Base-by-base conservation (phyloP, 2,113 vertebrate genomes). In the Elaphurus davidianus region DNA sequence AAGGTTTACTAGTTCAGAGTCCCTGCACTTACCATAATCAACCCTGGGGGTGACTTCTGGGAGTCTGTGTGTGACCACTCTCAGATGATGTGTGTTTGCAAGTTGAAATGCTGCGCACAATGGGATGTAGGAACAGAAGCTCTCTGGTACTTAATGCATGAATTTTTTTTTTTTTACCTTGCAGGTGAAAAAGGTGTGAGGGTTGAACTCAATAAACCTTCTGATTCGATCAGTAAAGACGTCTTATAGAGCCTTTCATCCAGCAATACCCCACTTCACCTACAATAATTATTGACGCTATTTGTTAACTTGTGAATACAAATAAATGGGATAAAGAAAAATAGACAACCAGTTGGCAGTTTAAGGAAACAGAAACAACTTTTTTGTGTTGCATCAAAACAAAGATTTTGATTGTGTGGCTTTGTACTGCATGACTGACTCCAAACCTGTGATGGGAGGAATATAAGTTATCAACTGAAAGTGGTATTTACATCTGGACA, bases 141-240 rank as follows among this genome's bases (percentile, higher is more conserved):
- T 96, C 2, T 95, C 59, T 36, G 28, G 33, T 54, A 12, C 45
- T 40, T 43, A 40, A 55, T 43, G 25, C 67, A 79, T 93, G 27
- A 88, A 83, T 43, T 96, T 96, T 85, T 94, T 28, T 94, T 0
- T 98, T 45, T 91, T 98, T 84, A 97, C 98, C 97, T 98, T 97
- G 95, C 99, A 98, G 99, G 99, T 98, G 99, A 99, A 98, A 99
- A 99, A 99, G 99, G 99, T 98, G 99, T 99, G 98, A 99, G 99
- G 99, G 99, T 99, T 98, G 99, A 99, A 98, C 99, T 99, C 93
- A 99, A 98, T 98, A 99, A 99, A 99, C 99, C 99, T 96, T 99
- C 99, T n/a, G 99, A 99, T 97, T 98, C 99, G 90, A 98, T 99
- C 99, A 99, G 99, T 96, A 99, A 99, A 99, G 98, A 99, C 21